These are phyloP conservation scores for Anolis apletophallus DNA, from an alignment of 2,797 vertebrate species.

Conservation along the genomic window DNA sequence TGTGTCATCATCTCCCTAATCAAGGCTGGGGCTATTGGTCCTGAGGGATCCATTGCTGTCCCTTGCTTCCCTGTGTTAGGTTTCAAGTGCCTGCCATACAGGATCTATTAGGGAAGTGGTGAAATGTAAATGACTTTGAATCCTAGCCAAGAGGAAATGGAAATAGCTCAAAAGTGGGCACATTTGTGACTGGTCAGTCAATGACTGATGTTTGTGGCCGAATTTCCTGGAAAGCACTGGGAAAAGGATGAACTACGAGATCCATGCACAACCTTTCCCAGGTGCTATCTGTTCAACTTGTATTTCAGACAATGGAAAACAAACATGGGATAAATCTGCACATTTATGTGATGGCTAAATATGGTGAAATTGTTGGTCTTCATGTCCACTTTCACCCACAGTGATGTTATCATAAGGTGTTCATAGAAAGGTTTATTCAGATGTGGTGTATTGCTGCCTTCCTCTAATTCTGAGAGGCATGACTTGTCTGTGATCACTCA, in stretches of 20 bases:
- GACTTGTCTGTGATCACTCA: too few relatives aligned
- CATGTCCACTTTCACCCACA: too few relatives aligned
- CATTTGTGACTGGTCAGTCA: conserved; percentile 9
- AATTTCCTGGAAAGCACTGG: neutral
- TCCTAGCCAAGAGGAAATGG: conserved; percentile 20
- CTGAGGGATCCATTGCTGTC: conserved; percentile 20
- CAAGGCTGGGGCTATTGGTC: conserved; percentile 11
- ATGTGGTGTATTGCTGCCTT: too few relatives aligned
- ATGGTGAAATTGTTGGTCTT: too few relatives aligned
- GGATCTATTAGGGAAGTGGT: conserved; percentile 42
- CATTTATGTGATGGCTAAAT: neutral
- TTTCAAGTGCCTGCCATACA: conserved; percentile 28
- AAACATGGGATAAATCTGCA: neutral
- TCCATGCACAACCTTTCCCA: neutral
- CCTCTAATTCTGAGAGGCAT: too few relatives aligned
- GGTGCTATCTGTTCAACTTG: neutral
- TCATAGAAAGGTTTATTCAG: too few relatives aligned
- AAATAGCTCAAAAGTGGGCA: conserved; percentile 8
- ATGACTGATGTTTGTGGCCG: neutral
- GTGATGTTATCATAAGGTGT: too few relatives aligned
- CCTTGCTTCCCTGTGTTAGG: conserved; percentile 21
- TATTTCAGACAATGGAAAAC: neutral
- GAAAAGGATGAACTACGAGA: neutral
- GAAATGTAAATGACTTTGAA: conserved; percentile 41
- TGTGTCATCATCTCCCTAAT: conserved; percentile 39